Percentiles rank a stretch among this genome's conserved stretches.
These are phyloP conservation scores for Magallana nippona DNA, from an alignment of 2,888 invertebrate species.

Conservation along the genomic window DNA sequence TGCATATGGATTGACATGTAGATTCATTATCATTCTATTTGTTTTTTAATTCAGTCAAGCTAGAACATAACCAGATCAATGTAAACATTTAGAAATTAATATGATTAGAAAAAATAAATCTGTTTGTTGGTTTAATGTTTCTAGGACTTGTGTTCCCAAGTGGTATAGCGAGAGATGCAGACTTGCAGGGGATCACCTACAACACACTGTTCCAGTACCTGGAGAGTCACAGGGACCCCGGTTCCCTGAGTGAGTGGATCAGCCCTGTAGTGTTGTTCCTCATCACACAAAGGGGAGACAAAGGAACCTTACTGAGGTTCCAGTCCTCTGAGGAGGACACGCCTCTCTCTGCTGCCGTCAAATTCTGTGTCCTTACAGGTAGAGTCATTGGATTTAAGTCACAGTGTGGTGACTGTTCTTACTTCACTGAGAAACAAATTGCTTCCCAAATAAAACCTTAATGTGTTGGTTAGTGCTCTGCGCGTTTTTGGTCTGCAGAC, in stretches of 20 bases:
- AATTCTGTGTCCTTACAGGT: constrained; percentile 63
- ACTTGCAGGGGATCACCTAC: constrained; percentile 44
- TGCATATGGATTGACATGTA: no score
- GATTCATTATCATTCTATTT: no score
- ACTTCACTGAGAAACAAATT: no score
- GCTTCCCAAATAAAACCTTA: no score
- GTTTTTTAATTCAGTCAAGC: no score
- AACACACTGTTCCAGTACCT: constrained; percentile 52
- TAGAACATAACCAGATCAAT: no score
- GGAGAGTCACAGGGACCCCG: constrained; percentile 4
- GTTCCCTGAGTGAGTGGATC: constrained; percentile 47
- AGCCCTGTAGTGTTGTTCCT: constrained; percentile 58
- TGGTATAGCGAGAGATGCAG: constrained; percentile 48
- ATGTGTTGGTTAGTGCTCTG: no score
- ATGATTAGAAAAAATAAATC: no score
- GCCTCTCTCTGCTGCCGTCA: constrained; percentile 60
- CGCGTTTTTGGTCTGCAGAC: no score
- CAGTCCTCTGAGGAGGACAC: constrained; percentile 56
- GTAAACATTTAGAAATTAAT: no score
- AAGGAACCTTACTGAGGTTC: constrained; percentile 47
- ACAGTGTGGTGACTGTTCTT: no score
- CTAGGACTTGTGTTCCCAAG: neutral
- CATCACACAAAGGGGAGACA: constrained; percentile 50
- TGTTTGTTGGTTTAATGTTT: neutral
- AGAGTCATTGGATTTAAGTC: neutral